A percentile compares a stretch with the other conserved stretches of the same genome.
Evolutionary conservation across 2,888 invertebrate species (phyloP).

Genomic region (Tethea ocularis): DNA sequence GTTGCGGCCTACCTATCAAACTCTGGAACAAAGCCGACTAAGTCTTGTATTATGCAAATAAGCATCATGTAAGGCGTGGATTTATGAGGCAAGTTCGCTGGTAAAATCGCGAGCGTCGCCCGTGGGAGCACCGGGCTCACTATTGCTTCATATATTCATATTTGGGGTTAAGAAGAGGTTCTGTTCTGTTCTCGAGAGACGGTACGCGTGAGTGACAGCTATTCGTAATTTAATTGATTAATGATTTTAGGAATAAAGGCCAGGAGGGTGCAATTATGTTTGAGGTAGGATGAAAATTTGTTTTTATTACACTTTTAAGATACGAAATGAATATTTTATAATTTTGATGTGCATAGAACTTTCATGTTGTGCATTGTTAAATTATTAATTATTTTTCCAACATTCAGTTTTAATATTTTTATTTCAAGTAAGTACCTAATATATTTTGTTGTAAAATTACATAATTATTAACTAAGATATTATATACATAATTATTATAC

Average conservation of each 20-base stretch:
- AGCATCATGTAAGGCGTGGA: slow-evolving; percentile 82
- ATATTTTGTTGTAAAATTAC: too few relatives aligned
- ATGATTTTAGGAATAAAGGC: slow-evolving; percentile 4
- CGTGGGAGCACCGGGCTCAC: slow-evolving; percentile 51
- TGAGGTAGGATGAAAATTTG: too few relatives aligned
- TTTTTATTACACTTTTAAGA: neutral
- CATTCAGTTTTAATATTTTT: too few relatives aligned
- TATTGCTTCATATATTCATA: slow-evolving; percentile 76
- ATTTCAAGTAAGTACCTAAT: too few relatives aligned
- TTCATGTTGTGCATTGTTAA: too few relatives aligned
- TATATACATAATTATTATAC: too few relatives aligned
- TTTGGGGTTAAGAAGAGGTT: slow-evolving; percentile 57
- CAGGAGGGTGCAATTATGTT: neutral
- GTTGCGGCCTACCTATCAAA: slow-evolving; percentile 70
- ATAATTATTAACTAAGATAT: too few relatives aligned
- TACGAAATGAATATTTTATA: too few relatives aligned
- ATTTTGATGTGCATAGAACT: too few relatives aligned
- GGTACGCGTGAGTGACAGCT: slow-evolving; percentile 48
- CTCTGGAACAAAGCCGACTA: slow-evolving; percentile 75
- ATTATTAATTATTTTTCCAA: too few relatives aligned
- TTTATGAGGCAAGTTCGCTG: slow-evolving; percentile 81
- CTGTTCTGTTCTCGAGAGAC: slow-evolving; percentile 34
- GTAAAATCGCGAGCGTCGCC: slow-evolving; percentile 68
- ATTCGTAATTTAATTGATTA: slow-evolving; percentile 46
- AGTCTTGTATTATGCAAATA: slow-evolving; percentile 83